These are phyloP conservation scores for Ovibos moschatus DNA, from an alignment of 2,113 vertebrate species.

Conservation along the genomic window DNA sequence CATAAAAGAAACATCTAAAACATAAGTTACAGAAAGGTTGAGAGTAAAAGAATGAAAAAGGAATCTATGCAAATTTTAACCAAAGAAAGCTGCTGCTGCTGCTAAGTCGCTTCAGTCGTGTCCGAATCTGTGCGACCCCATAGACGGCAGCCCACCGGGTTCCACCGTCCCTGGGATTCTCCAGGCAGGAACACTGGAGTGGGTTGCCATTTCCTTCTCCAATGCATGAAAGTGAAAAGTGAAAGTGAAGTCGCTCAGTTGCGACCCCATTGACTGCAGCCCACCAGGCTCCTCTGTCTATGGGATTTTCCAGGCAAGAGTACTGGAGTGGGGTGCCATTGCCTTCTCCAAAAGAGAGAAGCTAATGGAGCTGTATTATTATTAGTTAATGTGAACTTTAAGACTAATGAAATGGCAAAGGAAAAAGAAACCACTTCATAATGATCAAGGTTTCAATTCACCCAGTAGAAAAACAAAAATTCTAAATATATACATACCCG, in stretches of 20 bases:
- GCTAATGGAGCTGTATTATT: not conserved
- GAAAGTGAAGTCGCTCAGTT: too few relatives aligned
- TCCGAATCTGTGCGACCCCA: too few relatives aligned
- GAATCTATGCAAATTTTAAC: conserved; percentile 17
- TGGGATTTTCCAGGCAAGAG: too few relatives aligned
- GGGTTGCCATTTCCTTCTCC: too few relatives aligned
- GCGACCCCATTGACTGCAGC: too few relatives aligned
- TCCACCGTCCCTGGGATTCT: too few relatives aligned
- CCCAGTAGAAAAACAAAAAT: not conserved
- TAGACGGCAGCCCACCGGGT: too few relatives aligned
- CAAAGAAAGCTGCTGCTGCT: not conserved
- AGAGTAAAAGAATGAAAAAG: not conserved
- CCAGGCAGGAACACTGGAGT: too few relatives aligned
- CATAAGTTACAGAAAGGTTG: not conserved
- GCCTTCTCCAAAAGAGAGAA: not conserved
- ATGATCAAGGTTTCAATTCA: not conserved
- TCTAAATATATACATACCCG: conserved; percentile 1
- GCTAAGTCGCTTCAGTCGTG: too few relatives aligned
- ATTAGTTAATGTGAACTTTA: not conserved
- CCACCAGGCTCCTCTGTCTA: too few relatives aligned
- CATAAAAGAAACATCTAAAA: conserved; percentile 16
- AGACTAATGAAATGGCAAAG: not conserved
- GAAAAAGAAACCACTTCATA: conserved; percentile 18
- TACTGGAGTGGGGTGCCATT: too few relatives aligned
- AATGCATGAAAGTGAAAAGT: too few relatives aligned